These are phyloP conservation scores for Cephus spinipes DNA, from an alignment of 2,888 invertebrate species.

Conservation along the genomic window DNA sequence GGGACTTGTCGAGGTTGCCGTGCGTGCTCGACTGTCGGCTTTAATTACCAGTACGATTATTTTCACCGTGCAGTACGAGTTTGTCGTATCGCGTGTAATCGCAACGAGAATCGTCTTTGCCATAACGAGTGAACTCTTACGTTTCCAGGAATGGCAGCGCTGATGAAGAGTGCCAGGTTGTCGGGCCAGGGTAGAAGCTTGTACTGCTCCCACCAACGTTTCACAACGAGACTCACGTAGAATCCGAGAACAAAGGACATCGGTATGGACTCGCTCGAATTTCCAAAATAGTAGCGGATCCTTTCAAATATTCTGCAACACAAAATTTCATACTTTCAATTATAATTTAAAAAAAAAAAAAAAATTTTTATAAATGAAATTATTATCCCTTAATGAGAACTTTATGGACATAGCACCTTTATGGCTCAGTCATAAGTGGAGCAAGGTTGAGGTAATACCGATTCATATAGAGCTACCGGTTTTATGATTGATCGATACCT, in stretches of 20 bases:
- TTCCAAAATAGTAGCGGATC: slow-evolving; percentile 86
- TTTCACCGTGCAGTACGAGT: neutral
- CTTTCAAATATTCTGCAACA: slow-evolving; percentile 86
- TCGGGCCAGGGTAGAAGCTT: slow-evolving; percentile 94
- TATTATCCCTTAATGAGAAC: neutral
- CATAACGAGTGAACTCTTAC: slow-evolving; percentile 74
- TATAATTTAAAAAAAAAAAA: neutral
- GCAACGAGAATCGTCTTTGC: neutral
- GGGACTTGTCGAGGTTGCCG: neutral
- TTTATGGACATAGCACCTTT: neutral
- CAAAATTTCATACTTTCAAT: slow-evolving; percentile 20
- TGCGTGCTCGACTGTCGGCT: neutral
- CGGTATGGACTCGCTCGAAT: slow-evolving; percentile 90
- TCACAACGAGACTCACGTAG: slow-evolving; percentile 92
- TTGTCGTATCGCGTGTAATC: neutral
- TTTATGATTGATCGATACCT: slow-evolving; percentile 1
- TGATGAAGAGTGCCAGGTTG: slow-evolving; percentile 90
- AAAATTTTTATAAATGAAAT: neutral
- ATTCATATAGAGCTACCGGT: neutral
- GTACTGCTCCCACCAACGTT: slow-evolving; percentile 97
- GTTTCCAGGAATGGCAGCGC: slow-evolving; percentile 91
- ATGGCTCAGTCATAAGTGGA: slow-evolving; percentile 24
- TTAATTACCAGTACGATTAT: neutral
- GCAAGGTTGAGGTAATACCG: slow-evolving; percentile 27
- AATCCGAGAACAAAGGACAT: slow-evolving; percentile 97